Base-by-base conservation (phyloP, 2,113 vertebrate genomes). In the Phaethon lepturus region DNA sequence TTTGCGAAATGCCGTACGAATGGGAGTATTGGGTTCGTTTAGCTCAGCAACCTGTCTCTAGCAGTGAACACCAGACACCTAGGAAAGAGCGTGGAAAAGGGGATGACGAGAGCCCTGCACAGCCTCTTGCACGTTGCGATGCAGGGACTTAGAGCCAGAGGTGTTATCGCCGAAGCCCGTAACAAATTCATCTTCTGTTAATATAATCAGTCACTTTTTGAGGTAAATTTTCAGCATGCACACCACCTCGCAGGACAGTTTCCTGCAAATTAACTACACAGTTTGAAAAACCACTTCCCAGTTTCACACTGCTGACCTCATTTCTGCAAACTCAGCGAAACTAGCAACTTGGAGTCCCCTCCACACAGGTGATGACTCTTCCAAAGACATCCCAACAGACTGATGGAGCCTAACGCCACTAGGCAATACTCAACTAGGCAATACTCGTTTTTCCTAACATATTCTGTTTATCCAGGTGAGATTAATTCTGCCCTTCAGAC, bases 291-390 rank as follows among this genome's bases (percentile, higher is more conserved):
- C 1, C 2, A 1, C 38, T n/a, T 28, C 35, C 67, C 9, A 0
- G 19, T 29, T 58, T 20, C 10, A 26, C 24, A 2, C 29, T 9
- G 20, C 29, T 13, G 4, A 63, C 17, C 38, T 40, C 9, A 11
- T 28, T n/a, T 25, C 52, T 52, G 66, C 58, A 66, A 66, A 38
- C 59, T 28, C 52, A 4, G 50, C 28, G 58, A 49, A 47, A 38
- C 9, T 6, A 16, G 6, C 44, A 31, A 6, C 17, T 8, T 11
- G 60, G 47, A 7, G 47, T 13, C 68, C 40, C 33, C 45, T 73
- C 60, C 3, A 0, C 52, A 12, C 1, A 0, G 17, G 24, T 16
- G 0, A 16, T 2, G 29, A 3, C 28, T 38, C 49, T 68, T 26
- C 55, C 69, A 18, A n/a, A 74, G 25, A 13, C 31, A 18, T 7